These are phyloP conservation scores for Synanceia verrucosa DNA, from an alignment of 2,797 vertebrate genomes.

Conservation along the genomic window DNA sequence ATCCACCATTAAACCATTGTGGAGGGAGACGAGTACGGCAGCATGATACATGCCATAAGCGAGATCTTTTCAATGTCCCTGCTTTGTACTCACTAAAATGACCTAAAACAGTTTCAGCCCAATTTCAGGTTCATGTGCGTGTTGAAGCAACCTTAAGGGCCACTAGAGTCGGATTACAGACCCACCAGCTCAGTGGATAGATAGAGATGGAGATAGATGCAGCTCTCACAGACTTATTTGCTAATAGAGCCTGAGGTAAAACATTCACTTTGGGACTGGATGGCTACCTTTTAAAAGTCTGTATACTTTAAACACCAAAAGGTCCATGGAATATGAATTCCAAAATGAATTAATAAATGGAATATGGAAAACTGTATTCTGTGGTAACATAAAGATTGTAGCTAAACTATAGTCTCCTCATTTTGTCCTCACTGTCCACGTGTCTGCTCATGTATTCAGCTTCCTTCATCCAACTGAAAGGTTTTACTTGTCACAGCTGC, in stretches of 20 bases:
- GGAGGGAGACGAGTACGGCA: not conserved
- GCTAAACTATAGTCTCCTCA: not conserved
- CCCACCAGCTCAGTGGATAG: not conserved
- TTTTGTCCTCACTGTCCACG: not conserved
- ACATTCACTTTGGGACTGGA: conserved; percentile 19
- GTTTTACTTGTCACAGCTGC: conserved; percentile 55
- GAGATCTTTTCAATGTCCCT: conserved; percentile 47
- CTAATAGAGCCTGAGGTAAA: conserved; percentile 34
- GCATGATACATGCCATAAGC: conserved; percentile 41
- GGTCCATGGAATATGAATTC: not conserved
- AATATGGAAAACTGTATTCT: not conserved
- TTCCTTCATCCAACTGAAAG: conserved; percentile 45
- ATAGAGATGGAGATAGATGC: conserved; percentile 25
- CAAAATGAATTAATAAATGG: conserved; percentile 1
- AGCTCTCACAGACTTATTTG: conserved; percentile 6
- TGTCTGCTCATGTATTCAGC: conserved; percentile 13
- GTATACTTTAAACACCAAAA: not conserved
- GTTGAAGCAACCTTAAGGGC: conserved; percentile 43
- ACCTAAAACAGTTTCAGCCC: conserved; percentile 38
- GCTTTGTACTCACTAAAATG: conserved; percentile 45
- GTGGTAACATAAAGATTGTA: not conserved
- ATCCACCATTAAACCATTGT: conserved; percentile 62
- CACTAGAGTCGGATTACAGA: conserved; percentile 40
- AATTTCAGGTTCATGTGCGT: conserved; percentile 40
- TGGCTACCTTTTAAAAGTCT: conserved; percentile 10